A percentile compares a stretch with the other conserved stretches of the same genome.
phyloP scores from a whole-genome alignment of 2,888 invertebrate genomes.

The Acronicta aceris region DNA sequence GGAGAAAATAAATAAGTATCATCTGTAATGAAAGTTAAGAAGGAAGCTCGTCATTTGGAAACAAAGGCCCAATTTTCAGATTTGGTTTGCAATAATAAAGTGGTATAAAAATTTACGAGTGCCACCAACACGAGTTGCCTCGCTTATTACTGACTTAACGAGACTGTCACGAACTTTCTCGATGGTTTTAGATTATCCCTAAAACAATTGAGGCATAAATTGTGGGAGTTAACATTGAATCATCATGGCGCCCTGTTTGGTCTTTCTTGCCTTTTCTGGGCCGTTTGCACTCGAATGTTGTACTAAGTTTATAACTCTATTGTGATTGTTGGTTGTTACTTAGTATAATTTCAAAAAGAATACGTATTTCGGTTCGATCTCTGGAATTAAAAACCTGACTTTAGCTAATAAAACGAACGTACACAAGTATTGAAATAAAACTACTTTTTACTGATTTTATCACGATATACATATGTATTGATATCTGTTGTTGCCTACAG shows the following conservation, averaged over 20 bases:
- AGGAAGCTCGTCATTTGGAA: slow-evolving; percentile 6
- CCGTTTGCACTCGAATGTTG: background rate
- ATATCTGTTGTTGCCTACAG: no score
- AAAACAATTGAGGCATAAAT: slow-evolving; percentile 49
- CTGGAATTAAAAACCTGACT: no score
- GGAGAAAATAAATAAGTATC: background rate
- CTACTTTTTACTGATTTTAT: no score
- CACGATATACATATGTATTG: no score
- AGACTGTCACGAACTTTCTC: slow-evolving; percentile 38
- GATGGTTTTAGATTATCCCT: slow-evolving; percentile 37
- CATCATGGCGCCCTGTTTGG: slow-evolving; percentile 10
- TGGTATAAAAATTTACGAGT: slow-evolving; percentile 46
- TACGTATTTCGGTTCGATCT: no score
- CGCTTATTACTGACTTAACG: slow-evolving; percentile 44
- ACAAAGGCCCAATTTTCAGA: slow-evolving; percentile 28
- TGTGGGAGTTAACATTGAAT: slow-evolving; percentile 42
- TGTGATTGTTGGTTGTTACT: background rate
- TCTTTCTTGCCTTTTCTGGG: slow-evolving; percentile 21
- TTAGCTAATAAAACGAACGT: no score
- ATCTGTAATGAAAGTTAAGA: slow-evolving; percentile 6
- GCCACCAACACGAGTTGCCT: slow-evolving; percentile 33
- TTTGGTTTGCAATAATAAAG: slow-evolving; percentile 32
- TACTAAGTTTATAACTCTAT: no score
- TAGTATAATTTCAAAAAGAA: no score
- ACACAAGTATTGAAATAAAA: no score